Evolutionary conservation across 2,888 invertebrate genomes (phyloP).

Genomic region (Morpho achilles): DNA sequence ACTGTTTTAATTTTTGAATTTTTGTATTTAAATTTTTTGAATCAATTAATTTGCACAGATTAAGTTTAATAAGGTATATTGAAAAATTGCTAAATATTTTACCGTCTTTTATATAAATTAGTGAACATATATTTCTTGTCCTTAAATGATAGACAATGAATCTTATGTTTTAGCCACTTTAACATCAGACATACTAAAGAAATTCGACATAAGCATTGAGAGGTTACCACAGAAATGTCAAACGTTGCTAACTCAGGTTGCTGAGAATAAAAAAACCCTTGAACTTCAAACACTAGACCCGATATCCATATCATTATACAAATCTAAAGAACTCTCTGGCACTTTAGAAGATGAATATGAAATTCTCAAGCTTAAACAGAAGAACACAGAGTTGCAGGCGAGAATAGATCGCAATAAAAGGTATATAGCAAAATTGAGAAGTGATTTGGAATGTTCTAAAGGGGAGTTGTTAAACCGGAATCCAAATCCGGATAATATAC

Average conservation of each 20-base stretch:
- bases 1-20: no score
- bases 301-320: slow-evolving; percentile 46
- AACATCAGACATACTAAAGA: slow-evolving; percentile 48
- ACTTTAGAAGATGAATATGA: slow-evolving; percentile 57
- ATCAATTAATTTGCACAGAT: neutral
- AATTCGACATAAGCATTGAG: slow-evolving; percentile 53
- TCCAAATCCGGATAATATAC: slow-evolving; percentile 56
- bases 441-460: slow-evolving; percentile 51
- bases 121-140: no score
- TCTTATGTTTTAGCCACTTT: slow-evolving; percentile 40
- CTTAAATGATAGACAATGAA: neutral
- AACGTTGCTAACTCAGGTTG: slow-evolving; percentile 42
- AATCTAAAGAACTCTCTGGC: slow-evolving; percentile 42
- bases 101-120: no score
- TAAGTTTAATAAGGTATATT: neutral
- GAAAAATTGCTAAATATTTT: slow-evolving; percentile 6
- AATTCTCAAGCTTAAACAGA: slow-evolving; percentile 56
- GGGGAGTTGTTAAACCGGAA: slow-evolving; percentile 40
- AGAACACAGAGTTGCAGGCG: slow-evolving; percentile 49
- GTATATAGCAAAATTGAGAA: slow-evolving; percentile 46
- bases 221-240: slow-evolving; percentile 56
- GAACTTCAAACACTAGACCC: slow-evolving; percentile 49
- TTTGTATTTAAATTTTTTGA: no score
- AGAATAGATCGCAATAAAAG: slow-evolving; percentile 58
- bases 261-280: slow-evolving; percentile 37